These are phyloP conservation scores for Ardeotis arabs DNA, from an alignment of 2,113 vertebrate species.

Conservation along the genomic window DNA sequence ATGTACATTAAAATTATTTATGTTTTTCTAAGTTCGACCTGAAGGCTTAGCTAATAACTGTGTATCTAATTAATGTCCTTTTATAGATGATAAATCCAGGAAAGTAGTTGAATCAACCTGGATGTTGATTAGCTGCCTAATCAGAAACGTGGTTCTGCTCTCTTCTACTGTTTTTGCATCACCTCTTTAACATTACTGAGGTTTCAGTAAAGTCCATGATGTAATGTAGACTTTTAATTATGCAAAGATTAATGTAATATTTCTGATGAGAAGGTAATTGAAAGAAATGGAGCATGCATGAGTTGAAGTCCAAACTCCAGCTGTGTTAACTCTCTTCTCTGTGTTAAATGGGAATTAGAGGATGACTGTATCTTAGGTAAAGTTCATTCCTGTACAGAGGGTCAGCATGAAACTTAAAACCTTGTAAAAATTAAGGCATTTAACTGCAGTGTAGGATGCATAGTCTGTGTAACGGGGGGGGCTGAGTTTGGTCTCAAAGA, in stretches of 20 bases:
- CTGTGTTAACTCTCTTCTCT: not conserved
- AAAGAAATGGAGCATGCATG: constrained; percentile 44
- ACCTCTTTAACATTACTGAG: not conserved
- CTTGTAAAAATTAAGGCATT: not conserved
- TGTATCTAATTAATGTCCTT: constrained; percentile 9
- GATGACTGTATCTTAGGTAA: not conserved
- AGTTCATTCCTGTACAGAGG: not conserved
- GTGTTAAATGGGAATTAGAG: constrained; percentile 3
- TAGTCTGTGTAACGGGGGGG: not conserved
- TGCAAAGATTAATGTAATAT: constrained; percentile 50
- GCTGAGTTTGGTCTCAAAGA: not conserved
- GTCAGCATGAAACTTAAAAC: not conserved
- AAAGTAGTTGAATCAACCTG: not conserved
- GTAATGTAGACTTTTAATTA: constrained; percentile 43
- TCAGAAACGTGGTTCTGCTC: not conserved
- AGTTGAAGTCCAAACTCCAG: constrained; percentile 17
- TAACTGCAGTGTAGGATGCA: not conserved
- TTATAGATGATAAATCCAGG: not conserved
- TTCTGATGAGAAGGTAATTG: constrained; percentile 56
- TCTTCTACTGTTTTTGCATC: not conserved
- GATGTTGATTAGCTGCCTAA: constrained; percentile 18
- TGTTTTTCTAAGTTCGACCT: not conserved
- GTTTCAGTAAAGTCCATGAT: constrained; percentile 8
- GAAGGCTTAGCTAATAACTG: not conserved
- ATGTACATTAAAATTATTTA: not conserved